These are phyloP conservation scores for Psephotus haematonotus DNA, from an alignment of 2,113 vertebrate genomes.

Conservation along the genomic window DNA sequence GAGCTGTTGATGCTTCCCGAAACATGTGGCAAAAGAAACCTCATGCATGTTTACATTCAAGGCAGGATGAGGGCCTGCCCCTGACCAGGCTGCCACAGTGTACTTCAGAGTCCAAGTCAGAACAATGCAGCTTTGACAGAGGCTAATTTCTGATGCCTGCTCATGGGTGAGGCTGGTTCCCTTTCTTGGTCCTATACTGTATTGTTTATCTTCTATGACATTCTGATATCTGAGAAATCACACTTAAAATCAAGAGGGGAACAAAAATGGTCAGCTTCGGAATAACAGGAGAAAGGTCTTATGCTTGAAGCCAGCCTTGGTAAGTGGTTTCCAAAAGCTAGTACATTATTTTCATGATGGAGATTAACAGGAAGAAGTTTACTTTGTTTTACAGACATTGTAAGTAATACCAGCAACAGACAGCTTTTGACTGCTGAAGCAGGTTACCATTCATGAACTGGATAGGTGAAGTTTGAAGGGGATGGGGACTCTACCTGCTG, in stretches of 20 bases:
- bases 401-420: background rate
- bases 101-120: background rate
- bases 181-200: background rate
- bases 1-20: constrained; percentile 31
- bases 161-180: background rate
- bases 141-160: background rate
- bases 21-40: constrained; percentile 22
- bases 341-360: background rate
- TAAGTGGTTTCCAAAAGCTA: background rate
- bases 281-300: background rate
- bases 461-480: background rate
- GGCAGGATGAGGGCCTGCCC: background rate
- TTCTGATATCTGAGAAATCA: background rate
- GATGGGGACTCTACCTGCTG: background rate
- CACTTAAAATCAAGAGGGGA: background rate
- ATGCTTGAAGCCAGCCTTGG: background rate
- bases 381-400: background rate
- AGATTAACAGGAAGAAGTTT: background rate
- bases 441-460: background rate
- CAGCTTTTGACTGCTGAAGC: background rate
- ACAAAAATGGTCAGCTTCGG: background rate
- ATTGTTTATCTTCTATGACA: background rate
- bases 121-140: constrained; percentile 4
- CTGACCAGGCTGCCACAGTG: background rate
- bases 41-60: constrained; percentile 25